Percentiles rank a stretch among this genome's conserved stretches.
phyloP scores from a whole-genome alignment of 2,113 vertebrate genomes.

The Solenodon paradoxus region DNA sequence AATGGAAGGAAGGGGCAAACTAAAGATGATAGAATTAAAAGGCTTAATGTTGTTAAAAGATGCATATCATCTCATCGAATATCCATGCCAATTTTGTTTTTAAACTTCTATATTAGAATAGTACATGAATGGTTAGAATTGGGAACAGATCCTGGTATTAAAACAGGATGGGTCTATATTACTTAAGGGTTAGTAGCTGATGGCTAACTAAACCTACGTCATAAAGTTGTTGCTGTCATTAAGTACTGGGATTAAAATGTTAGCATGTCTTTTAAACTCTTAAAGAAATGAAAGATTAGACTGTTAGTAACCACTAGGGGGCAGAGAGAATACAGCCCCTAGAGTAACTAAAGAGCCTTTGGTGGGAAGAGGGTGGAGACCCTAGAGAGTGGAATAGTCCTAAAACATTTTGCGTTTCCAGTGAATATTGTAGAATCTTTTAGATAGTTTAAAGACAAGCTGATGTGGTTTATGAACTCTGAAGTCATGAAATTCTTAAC shows the following conservation, averaged over 20 bases:
- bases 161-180: not conserved
- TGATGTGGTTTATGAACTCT: not conserved
- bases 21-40: constrained; percentile 50
- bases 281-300: not conserved
- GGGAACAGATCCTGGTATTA: not conserved
- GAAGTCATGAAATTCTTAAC: not conserved
- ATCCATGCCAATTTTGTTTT: not conserved
- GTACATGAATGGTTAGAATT: not conserved
- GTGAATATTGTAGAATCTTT: not conserved
- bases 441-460: constrained; percentile 9
- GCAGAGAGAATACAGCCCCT: constrained; percentile 15
- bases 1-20: constrained; percentile 2
- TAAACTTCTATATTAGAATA: not conserved
- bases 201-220: not conserved
- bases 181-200: not conserved
- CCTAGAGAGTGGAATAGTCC: not conserved
- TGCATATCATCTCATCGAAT: not conserved
- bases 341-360: not conserved
- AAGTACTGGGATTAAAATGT: not conserved
- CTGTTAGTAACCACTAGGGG: constrained; percentile 55
- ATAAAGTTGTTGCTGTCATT: not conserved
- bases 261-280: not conserved
- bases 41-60: constrained; percentile 44
- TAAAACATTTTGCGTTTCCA: not conserved
- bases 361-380: not conserved